Evolutionary conservation across 2,113 vertebrate genomes (phyloP).

Genomic region (Nannospalax galili): DNA sequence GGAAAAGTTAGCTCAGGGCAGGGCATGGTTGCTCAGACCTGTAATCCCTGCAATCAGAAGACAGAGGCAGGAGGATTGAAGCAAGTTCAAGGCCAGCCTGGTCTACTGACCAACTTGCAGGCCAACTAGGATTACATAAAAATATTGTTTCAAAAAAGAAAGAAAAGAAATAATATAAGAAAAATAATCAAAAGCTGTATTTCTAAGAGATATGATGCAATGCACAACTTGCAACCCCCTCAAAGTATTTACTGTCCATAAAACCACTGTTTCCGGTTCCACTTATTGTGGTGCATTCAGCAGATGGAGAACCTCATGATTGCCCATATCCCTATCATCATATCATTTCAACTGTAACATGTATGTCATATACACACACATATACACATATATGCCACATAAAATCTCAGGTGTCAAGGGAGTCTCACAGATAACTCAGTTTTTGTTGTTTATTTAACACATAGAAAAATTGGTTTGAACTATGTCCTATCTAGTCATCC

Average conservation of each 20-base stretch:
- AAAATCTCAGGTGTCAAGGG: constrained; percentile 20
- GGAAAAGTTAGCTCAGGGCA: background rate
- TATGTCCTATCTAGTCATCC: background rate
- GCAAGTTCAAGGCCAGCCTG: background rate
- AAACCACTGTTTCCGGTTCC: background rate
- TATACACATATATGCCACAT: background rate
- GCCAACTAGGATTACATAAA: background rate
- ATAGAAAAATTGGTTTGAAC: background rate
- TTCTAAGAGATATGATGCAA: background rate
- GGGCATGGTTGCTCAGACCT: background rate
- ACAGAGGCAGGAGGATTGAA: background rate
- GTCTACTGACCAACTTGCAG: background rate
- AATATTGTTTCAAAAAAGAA: no score
- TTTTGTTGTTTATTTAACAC: background rate
- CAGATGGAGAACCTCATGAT: background rate
- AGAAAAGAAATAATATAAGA: background rate
- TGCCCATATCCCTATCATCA: background rate
- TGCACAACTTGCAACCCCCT: background rate
- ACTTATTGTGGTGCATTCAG: background rate
- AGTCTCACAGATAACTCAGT: background rate
- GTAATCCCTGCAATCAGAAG: background rate
- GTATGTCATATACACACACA: background rate
- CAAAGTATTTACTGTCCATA: background rate
- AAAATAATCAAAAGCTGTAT: no score
- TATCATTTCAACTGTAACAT: background rate